A percentile compares a stretch with the other conserved stretches of the same genome.
Conservation (phyloP, 2,797 vertebrate genomes). For the Platyrinchus mystaceus region DNA sequence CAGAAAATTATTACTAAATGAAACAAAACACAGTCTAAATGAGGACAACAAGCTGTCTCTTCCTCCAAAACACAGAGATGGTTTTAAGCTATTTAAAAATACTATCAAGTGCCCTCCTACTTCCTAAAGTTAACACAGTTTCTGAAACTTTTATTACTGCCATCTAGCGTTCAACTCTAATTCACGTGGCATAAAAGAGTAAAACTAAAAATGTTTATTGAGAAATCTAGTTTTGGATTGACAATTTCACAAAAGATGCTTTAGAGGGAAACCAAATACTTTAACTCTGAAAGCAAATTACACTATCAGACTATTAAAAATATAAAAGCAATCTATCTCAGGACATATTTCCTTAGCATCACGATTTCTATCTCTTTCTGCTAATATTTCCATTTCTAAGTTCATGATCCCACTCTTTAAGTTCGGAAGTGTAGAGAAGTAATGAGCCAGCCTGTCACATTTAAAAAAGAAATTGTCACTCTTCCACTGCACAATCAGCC, state of each 20-base stretch:
- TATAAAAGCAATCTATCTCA: not conserved
- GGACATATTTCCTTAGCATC: not conserved
- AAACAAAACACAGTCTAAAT: not conserved
- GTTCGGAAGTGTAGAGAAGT: not conserved
- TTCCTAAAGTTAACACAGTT: too few species aligned
- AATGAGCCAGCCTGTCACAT: not conserved
- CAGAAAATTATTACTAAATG: not conserved
- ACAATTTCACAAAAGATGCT: not conserved
- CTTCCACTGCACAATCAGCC: not conserved
- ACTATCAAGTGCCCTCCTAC: fast-evolving
- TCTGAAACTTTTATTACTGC: not conserved
- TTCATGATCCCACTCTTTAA: not conserved
- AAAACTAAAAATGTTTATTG: not conserved
- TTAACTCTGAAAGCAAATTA: not conserved
- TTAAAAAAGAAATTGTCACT: not conserved
- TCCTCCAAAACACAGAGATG: not conserved
- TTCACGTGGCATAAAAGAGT: not conserved
- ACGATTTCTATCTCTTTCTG: not conserved
- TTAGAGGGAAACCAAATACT: not conserved
- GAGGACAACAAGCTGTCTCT: not conserved
- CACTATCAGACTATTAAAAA: not conserved
- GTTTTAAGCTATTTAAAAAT: not conserved
- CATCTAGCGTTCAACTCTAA: not conserved
- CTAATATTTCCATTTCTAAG: not conserved
- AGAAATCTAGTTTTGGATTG: not conserved